Conservation (phyloP, 2,113 vertebrate genomes). For the Crotalus viridis region DNA sequence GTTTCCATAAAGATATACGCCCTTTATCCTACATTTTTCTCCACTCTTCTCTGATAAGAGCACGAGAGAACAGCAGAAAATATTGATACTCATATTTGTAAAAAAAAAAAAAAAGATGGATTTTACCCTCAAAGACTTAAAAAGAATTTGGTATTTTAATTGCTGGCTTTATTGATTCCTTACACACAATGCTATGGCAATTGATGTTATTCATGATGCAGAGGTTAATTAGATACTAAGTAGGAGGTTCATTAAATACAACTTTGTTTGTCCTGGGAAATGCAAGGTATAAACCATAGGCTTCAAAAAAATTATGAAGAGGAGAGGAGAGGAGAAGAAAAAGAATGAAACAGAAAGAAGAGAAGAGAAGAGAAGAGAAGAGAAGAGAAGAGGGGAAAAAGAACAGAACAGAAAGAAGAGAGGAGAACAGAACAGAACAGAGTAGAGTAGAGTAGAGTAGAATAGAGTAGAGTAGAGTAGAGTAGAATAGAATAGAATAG, state of each 20-base stretch:
- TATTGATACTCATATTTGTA: background rate
- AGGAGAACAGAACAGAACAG: too few relatives aligned
- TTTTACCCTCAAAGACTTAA: slow-evolving; percentile 58
- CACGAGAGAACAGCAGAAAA: background rate
- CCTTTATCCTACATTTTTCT: background rate
- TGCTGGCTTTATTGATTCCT: slow-evolving; percentile 61
- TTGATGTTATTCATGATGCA: slow-evolving; percentile 54
- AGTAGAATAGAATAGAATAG: too few relatives aligned
- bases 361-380: too few relatives aligned
- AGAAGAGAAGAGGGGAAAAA: too few relatives aligned
- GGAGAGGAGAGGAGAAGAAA: too few relatives aligned
- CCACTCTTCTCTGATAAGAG: background rate
- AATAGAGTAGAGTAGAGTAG: too few relatives aligned
- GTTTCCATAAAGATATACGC: background rate
- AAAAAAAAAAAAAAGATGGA: background rate
- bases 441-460: too few relatives aligned
- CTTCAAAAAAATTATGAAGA: slow-evolving; percentile 52
- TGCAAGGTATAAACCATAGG: slow-evolving; percentile 54
- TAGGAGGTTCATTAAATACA: slow-evolving; percentile 63
- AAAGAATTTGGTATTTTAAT: slow-evolving; percentile 61
- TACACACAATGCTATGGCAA: slow-evolving; percentile 59
- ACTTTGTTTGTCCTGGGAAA: slow-evolving; percentile 58
- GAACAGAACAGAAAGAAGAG: too few relatives aligned
- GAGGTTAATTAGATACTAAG: slow-evolving; percentile 64
- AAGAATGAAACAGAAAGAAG: too few relatives aligned